These are phyloP conservation scores for Esox masquinongy DNA, from an alignment of 2,797 vertebrate species.

Conservation along the genomic window DNA sequence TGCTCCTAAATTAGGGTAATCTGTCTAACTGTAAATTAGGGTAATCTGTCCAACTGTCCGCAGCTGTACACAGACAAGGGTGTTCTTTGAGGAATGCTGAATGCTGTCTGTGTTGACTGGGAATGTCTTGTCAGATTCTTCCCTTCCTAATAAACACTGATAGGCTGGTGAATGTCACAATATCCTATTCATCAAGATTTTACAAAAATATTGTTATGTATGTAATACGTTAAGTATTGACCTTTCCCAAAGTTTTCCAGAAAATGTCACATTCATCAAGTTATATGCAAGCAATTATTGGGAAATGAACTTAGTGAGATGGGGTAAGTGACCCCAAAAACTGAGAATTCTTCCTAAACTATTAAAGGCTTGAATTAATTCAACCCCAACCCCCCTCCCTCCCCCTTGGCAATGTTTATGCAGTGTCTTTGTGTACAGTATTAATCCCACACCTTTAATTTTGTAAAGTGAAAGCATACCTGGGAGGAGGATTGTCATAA, in stretches of 20 bases:
- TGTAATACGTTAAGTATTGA: no score
- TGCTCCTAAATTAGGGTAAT: no score
- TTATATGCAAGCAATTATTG: neutral
- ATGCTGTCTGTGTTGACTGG: neutral
- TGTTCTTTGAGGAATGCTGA: neutral
- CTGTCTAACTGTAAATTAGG: neutral
- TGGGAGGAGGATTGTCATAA: no score
- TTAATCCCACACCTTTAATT: no score
- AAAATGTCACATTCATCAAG: neutral
- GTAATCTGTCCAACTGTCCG: neutral
- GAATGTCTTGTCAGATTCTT: constrained; percentile 15
- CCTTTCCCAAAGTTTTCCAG: neutral
- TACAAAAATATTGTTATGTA: neutral
- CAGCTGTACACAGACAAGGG: neutral
- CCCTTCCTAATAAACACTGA: neutral
- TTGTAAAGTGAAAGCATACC: no score
- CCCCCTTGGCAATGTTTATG: no score
- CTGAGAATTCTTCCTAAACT: neutral
- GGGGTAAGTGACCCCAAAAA: neutral
- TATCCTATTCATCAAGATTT: neutral
- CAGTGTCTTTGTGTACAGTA: no score
- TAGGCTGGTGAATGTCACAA: neutral
- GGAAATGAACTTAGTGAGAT: neutral
- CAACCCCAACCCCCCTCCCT: no score
- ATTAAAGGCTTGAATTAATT: no score